phyloP scores from a whole-genome alignment of 2,797 vertebrate genomes.

The Cottoperca gobio region DNA sequence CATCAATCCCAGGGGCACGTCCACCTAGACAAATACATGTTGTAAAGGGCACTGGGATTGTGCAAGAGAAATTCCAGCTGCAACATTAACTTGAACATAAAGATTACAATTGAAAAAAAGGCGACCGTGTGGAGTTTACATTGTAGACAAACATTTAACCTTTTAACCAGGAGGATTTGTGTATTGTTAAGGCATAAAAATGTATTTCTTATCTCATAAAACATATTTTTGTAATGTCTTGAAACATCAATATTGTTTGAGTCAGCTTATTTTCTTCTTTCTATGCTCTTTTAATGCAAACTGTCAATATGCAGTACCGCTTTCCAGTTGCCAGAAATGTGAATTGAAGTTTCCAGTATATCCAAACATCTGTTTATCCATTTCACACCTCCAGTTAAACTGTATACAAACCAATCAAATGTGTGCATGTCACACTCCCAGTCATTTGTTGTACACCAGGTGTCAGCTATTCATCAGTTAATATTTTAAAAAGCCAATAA shows the following conservation, averaged over 20 bases:
- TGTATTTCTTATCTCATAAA: background rate
- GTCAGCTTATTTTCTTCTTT: background rate
- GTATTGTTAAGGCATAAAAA: background rate
- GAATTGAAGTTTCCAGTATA: background rate
- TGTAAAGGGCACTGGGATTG: background rate
- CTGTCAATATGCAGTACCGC: background rate
- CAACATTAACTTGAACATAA: background rate
- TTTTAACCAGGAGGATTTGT: background rate
- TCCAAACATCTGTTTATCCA: background rate
- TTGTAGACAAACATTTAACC: background rate
- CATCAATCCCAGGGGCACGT: slow-evolving; percentile 26
- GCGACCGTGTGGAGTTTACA: background rate
- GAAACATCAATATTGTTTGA: background rate
- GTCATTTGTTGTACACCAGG: background rate
- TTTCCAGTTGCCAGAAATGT: background rate
- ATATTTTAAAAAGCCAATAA: slow-evolving; percentile 1
- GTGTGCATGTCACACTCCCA: background rate
- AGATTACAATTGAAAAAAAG: background rate
- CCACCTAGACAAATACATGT: background rate
- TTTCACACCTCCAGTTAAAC: background rate
- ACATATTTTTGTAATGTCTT: background rate
- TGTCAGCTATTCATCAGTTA: background rate
- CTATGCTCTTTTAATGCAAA: background rate
- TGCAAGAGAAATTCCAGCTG: background rate
- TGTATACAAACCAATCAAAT: background rate